A percentile compares a stretch with the other conserved stretches of the same genome.
Conservation (phyloP, 1,140 invertebrate genomes). For the Apis mellifera region Amel_HAv3.1 CM009934.2:13314501-13315000, state of each 20-base stretch:
- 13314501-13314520: not conserved
- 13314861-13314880: conserved; percentile 72
- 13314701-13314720: conserved; percentile 7
- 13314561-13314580: no score
- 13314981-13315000: conserved; percentile 74
- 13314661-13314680: conserved; percentile 20
- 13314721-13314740: conserved; percentile 44
- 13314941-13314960: conserved; percentile 71
- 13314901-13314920: conserved; percentile 74
- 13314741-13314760: conserved; percentile 43
- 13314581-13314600: conserved; percentile 44
- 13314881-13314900: conserved; percentile 75
- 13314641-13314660: conserved; percentile 52
- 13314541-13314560: no score
- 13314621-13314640: conserved; percentile 2
- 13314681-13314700: not conserved
- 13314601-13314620: conserved; percentile 52
- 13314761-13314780: conserved; percentile 37
- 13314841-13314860: conserved; percentile 34
- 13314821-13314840: no score
- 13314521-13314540: not conserved
- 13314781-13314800: conserved; percentile 12
- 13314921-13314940: conserved; percentile 12
- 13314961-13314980: conserved; percentile 74
- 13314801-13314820: no score